Conservation (phyloP, 2,113 vertebrate species). For the Centropristis striata region DNA sequence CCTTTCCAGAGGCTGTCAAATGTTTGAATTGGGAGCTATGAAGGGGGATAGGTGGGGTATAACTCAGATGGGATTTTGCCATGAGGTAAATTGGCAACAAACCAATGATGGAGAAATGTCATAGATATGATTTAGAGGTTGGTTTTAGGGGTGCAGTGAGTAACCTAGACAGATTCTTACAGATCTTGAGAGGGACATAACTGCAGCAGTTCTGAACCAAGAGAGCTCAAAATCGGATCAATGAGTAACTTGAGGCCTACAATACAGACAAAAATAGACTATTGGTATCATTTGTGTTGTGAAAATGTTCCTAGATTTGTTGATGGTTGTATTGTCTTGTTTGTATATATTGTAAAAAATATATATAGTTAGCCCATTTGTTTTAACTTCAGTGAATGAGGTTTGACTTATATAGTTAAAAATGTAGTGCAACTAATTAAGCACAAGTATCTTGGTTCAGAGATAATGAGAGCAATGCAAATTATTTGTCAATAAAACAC, state of each 20-base stretch:
- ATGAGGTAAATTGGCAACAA: constrained; percentile 80
- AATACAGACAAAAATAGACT: constrained; percentile 71
- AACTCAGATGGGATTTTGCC: constrained; percentile 78
- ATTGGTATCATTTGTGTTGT: constrained; percentile 52
- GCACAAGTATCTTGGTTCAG: constrained; percentile 21
- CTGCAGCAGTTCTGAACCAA: constrained; percentile 64
- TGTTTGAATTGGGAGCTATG: constrained; percentile 78
- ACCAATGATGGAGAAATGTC: constrained; percentile 80
- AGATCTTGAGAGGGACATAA: constrained; percentile 82
- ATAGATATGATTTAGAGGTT: constrained; percentile 80
- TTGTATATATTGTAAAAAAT: constrained; percentile 28
- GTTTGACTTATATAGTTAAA: neutral
- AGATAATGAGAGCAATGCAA: constrained; percentile 40
- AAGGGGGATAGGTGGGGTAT: constrained; percentile 68
- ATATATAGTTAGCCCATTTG: neutral
- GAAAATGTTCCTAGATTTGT: constrained; percentile 41
- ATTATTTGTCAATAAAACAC: constrained; percentile 46
- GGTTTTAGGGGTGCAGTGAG: constrained; percentile 76
- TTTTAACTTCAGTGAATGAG: constrained; percentile 1
- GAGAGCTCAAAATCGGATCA: constrained; percentile 78
- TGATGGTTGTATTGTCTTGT: constrained; percentile 17
- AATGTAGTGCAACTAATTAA: constrained; percentile 13
- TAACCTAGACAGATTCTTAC: constrained; percentile 73
- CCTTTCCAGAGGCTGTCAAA: constrained; percentile 77
- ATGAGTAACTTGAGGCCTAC: constrained; percentile 80